Base-by-base conservation (phyloP, 2,113 vertebrate species). In the Myxocyprinus asiaticus region DNA sequence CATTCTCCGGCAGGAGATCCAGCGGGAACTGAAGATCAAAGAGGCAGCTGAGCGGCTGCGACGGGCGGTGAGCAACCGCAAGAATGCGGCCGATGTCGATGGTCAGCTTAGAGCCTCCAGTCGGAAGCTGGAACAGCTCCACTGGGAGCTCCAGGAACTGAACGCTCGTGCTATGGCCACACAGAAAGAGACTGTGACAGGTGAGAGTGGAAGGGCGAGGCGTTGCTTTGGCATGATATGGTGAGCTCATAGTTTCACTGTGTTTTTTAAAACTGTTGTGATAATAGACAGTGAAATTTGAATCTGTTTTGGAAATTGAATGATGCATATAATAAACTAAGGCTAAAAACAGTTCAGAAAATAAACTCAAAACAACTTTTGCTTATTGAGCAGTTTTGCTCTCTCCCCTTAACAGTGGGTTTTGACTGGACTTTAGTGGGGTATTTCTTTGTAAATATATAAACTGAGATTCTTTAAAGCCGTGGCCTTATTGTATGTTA, bases 11-110 rank as follows among this genome's bases (percentile, higher is more conserved):
- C 91, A 92, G 81, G 88, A 94, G 85, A 94, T 94, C 87, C 93
- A 94, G 81, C 80, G 89, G 0, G 93, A 94, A 82, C 82, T 94
- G 80, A 94, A 93, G 87, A 94, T 94, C 81, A 94, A 94, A 77
- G 93, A 93, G 74, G 93, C 91, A 0, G 92, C 93, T 0, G 93
- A 93, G 85, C 81, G 92, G 15, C 69, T 94, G 55, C 87, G 90
- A 9, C 85, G 90, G 4, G 93, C 90, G 0, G 86, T 92, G 53
- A 93, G 90, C 75, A 92, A 89, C 77, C 88, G 89, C 33, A 93
- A 89, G 81, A 91, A 81, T 0, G 90, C 91, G 0, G 89, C 92
- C 0, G 88, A 92, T 0, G 92, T 94, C 44, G 91, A 93, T 51
- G 91, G 88, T 9, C 90, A 93, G 71, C 86, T 93, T 8, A 90